Percentiles rank a stretch among this genome's conserved stretches.
phyloP scores from a whole-genome alignment of 2,113 vertebrate species.

The Lipophrys pholis region DNA sequence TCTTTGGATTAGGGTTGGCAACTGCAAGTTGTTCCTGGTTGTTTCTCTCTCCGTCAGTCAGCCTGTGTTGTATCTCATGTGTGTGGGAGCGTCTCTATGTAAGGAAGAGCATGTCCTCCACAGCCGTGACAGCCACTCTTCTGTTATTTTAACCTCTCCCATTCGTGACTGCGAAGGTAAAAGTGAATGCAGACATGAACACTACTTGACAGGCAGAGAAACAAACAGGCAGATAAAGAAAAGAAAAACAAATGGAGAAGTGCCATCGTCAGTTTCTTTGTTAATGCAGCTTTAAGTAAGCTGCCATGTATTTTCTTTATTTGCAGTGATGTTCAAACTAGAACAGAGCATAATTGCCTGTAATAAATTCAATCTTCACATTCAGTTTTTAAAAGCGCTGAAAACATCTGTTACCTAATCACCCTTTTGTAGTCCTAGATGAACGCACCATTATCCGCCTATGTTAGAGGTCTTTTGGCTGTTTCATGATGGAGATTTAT shows the following conservation, averaged over 20 bases:
- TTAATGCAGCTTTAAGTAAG: neutral
- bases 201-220: slow-evolving; percentile 22
- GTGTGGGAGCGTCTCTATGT: slow-evolving; percentile 4
- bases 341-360: neutral
- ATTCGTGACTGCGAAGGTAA: slow-evolving; percentile 31
- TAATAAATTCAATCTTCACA: neutral
- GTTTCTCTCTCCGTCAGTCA: slow-evolving; percentile 53
- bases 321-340: neutral
- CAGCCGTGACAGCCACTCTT: slow-evolving; percentile 16
- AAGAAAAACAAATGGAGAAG: slow-evolving; percentile 2
- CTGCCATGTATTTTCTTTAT: neutral
- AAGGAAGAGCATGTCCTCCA: neutral
- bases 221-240: slow-evolving; percentile 3
- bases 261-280: neutral
- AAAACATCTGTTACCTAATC: slow-evolving; percentile 6
- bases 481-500: neutral
- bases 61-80: slow-evolving; percentile 17
- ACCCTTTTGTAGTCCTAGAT: slow-evolving; percentile 1
- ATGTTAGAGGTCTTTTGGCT: neutral
- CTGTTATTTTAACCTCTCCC: slow-evolving; percentile 42
- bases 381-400: neutral
- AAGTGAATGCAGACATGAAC: slow-evolving; percentile 17
- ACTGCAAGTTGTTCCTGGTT: slow-evolving; percentile 59
- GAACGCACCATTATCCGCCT: neutral
- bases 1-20: slow-evolving; percentile 44